Evolutionary conservation across 2,888 invertebrate species (phyloP).

Genomic region (Idaea straminata): DNA sequence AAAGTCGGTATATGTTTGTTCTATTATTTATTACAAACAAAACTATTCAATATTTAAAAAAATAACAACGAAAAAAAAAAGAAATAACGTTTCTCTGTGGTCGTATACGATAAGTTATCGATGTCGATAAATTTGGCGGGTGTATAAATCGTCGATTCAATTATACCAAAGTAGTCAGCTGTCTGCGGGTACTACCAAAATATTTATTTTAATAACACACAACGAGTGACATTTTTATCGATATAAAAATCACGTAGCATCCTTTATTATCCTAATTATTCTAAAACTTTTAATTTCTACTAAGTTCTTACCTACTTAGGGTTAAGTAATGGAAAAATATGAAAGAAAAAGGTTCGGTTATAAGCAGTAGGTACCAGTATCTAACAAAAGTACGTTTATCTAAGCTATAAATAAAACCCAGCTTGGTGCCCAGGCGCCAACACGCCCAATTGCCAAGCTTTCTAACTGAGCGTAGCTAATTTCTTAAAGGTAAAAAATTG

Average conservation of each 20-base stretch:
- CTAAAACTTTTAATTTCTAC: constrained; percentile 10
- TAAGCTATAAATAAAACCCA: neutral
- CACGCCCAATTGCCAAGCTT: constrained; percentile 50
- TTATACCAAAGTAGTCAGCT: constrained; percentile 73
- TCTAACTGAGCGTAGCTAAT: constrained; percentile 76
- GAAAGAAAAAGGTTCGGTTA: too few relatives aligned
- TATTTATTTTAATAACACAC: constrained; percentile 76
- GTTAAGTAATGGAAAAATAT: neutral
- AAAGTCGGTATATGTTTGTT: constrained; percentile 10
- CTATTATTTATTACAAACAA: neutral
- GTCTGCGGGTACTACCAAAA: constrained; percentile 62
- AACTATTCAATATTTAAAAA: constrained; percentile 27
- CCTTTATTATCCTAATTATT: constrained; percentile 52
- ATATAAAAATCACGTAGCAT: constrained; percentile 38
- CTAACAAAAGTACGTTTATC: neutral
- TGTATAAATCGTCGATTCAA: constrained; percentile 77
- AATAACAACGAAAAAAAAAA: constrained; percentile 41
- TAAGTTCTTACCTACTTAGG: neutral
- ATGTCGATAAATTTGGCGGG: constrained; percentile 76
- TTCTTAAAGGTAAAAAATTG: constrained; percentile 50
- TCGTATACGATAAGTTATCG: constrained; percentile 60
- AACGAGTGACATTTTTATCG: constrained; percentile 63
- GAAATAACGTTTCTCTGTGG: constrained; percentile 39
- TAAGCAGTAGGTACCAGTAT: neutral
- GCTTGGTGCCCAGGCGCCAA: constrained; percentile 42